Conservation (phyloP, 2,888 invertebrate species). For the Dione vanillae region DNA sequence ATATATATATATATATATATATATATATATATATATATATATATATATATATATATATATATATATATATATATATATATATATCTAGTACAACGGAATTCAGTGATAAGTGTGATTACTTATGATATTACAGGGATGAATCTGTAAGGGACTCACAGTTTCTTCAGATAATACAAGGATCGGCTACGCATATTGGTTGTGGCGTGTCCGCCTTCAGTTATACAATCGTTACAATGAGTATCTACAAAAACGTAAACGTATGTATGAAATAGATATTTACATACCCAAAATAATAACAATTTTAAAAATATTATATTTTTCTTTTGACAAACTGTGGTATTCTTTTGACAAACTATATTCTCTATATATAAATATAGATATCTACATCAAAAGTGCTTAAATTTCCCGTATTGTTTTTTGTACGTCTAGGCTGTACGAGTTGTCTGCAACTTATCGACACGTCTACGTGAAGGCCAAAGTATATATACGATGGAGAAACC, state of each 20-base stretch:
- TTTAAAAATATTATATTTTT: no score
- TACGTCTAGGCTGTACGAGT: conserved; percentile 57
- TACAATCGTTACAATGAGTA: not conserved
- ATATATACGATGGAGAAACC: conserved; percentile 57
- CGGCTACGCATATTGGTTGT: conserved; percentile 68
- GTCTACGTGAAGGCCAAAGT: conserved; percentile 45
- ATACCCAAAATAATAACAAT: no score
- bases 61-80: no score
- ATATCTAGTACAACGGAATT: no score
- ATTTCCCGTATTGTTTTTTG: not conserved
- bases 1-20: no score
- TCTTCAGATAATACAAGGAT: conserved; percentile 54
- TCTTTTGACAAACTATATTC: no score
- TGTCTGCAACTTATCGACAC: conserved; percentile 67
- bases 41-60: no score
- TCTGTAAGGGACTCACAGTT: conserved; percentile 51
- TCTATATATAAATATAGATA: no score
- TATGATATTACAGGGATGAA: conserved; percentile 39
- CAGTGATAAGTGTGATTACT: not conserved
- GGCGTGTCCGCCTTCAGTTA: conserved; percentile 58
- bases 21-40: no score
- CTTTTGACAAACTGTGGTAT: no score
- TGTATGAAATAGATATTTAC: not conserved
- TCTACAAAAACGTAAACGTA: not conserved
- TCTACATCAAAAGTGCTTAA: not conserved